A percentile compares a stretch with the other conserved stretches of the same genome.
These are phyloP conservation scores for Thysanoteuthis rhombus DNA, from an alignment of 2,888 invertebrate species.

Conservation along the genomic window DNA sequence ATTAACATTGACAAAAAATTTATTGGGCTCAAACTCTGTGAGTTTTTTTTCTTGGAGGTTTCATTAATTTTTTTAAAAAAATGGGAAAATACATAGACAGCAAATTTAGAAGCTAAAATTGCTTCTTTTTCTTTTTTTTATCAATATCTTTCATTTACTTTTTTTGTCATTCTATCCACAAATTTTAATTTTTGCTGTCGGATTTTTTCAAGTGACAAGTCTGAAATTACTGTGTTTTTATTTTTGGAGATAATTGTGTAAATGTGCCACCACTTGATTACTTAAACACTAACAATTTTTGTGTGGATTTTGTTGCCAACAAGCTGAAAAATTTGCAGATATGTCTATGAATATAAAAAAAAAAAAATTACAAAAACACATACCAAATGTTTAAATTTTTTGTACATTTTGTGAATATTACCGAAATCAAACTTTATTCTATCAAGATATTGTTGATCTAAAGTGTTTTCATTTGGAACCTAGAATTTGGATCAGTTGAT, in stretches of 20 bases:
- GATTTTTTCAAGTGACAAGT: too few species aligned
- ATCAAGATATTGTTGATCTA: not conserved
- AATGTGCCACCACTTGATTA: not conserved
- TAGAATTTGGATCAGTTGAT: not conserved
- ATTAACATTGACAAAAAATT: not conserved
- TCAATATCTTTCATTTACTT: not conserved
- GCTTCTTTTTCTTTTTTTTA: not conserved
- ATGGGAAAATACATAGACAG: not conserved
- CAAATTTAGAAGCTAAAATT: not conserved
- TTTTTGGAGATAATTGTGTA: too few species aligned
- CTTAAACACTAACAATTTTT: not conserved
- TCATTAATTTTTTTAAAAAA: slow-evolving; percentile 12
- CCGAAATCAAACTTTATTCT: not conserved
- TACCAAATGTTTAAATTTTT: not conserved
- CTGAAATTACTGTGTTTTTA: not conserved
- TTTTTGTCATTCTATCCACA: not conserved
- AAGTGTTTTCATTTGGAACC: not conserved
- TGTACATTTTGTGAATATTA: slow-evolving; percentile 12
- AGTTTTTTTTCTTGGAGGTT: not conserved
- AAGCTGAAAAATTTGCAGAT: not conserved
- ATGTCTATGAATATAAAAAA: not conserved
- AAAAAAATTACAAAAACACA: not conserved
- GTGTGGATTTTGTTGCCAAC: not conserved
- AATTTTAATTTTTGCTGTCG: not conserved
- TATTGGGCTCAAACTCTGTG: not conserved